Base-by-base conservation (phyloP, 1,140 invertebrate species). In the Drosophila leontia region DNA sequence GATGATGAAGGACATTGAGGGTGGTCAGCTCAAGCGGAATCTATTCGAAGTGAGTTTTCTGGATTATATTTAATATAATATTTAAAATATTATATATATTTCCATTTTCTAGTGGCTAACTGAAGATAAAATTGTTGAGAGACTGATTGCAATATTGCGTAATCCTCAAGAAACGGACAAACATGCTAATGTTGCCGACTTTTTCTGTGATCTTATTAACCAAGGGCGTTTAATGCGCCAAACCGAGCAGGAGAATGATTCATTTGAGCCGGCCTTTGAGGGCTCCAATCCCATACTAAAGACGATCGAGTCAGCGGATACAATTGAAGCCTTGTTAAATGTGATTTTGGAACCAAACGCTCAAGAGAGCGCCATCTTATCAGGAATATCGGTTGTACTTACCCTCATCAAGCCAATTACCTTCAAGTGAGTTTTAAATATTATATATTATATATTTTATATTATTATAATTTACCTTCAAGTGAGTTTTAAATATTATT, bases 1-100 rank as follows among this genome's bases (percentile, higher is more conserved):
- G 93, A 95, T 98, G 70, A 95, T 98, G 88, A 97, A 97, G 48
- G 95, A 97, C 93, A 95, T 98, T 47, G 97, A 98, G 92, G 96
- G 95, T 64, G 94, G 94, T 71, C 96, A 97, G 86, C 95, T 96
- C 93, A 95, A 96, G 86, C 94, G 95, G 93, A 96, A 96, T 93
- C 95, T 98, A 90, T 95, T 98, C 91, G 96, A 96, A 93, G 98
- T 98, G 94, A 94, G 94, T 65, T 34, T 12, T 3, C 11, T 1
- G 1, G 19, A 19, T 19, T 19, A 19, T 19, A 19, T 19, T 19
- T 19, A 19, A 19, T 19, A 19, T 19, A 19, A 19, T 19, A 19
- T 19, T 19, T 19, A 19, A 19, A n/a, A n/a, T n/a, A n/a, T n/a
- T n/a, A n/a, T n/a, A n/a, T n/a, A 19, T 19, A 19, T 19, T 19